Conservation (phyloP, 1,140 invertebrate species). For the Agrypnia vestita region DNA sequence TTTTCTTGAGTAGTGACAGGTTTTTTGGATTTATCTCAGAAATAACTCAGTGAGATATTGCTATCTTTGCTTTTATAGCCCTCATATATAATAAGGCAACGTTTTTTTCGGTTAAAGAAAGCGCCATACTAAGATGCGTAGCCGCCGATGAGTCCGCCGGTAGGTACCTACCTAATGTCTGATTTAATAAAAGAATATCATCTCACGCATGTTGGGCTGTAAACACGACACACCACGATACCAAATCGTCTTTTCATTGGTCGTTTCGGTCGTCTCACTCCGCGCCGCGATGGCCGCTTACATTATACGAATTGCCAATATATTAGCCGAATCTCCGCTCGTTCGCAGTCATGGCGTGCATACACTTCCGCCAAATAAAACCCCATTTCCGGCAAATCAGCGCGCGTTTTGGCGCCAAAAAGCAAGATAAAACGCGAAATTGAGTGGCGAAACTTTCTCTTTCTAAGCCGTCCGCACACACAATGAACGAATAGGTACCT, state of each 20-base stretch:
- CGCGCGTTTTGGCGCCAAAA: slow-evolving; percentile 28
- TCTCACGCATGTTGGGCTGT: slow-evolving; percentile 7
- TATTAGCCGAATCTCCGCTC: slow-evolving; percentile 20
- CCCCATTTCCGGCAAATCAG: slow-evolving; percentile 1
- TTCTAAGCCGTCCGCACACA: not conserved
- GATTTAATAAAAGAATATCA: slow-evolving; percentile 20
- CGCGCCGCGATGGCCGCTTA: slow-evolving; percentile 29
- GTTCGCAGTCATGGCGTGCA: slow-evolving; percentile 30
- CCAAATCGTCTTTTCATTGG: slow-evolving; percentile 35
- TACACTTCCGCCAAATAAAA: slow-evolving; percentile 32
- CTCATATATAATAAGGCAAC: no score
- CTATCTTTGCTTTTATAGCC: no score
- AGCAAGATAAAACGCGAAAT: not conserved
- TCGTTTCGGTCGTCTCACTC: slow-evolving; percentile 35
- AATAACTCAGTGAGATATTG: no score
- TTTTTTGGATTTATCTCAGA: no score
- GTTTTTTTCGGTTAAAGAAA: no score
- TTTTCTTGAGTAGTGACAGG: no score
- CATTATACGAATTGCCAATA: slow-evolving; percentile 34
- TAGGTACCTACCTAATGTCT: no score
- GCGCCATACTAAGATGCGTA: no score
- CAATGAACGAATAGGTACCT: no score
- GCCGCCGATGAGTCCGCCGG: no score
- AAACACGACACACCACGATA: slow-evolving; percentile 25
- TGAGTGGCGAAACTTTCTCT: slow-evolving; percentile 19